Evolutionary conservation across 2,888 invertebrate species (phyloP).

Genomic region (Busseola fusca): DNA sequence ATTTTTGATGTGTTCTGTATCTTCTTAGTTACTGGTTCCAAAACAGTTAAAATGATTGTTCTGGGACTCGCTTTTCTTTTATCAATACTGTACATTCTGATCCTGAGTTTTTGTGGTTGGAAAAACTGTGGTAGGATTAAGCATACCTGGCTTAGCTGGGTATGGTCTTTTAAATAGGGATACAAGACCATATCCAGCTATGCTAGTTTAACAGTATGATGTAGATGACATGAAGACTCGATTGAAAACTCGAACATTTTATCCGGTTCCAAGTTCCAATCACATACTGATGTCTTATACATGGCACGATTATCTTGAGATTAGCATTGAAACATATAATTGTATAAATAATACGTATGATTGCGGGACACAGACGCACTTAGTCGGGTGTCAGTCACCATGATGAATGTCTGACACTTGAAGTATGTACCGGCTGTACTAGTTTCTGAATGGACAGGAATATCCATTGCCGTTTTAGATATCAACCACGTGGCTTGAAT

Average conservation of each 20-base stretch:
- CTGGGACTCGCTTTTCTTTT: neutral
- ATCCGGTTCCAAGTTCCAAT: constrained; percentile 12
- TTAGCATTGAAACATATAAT: constrained; percentile 57
- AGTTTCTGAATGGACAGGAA: constrained; percentile 52
- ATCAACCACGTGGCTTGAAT: constrained; percentile 52
- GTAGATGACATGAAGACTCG: constrained; percentile 7
- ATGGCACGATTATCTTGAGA: constrained; percentile 41
- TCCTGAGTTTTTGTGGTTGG: neutral
- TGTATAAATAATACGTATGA: constrained; percentile 59
- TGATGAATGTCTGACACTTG: constrained; percentile 59
- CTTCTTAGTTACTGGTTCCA: neutral
- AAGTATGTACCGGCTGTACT: constrained; percentile 55
- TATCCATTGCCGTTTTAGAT: constrained; percentile 52
- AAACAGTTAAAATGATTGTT: neutral
- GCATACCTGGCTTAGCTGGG: too few relatives aligned
- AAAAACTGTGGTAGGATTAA: neutral
- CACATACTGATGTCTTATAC: constrained; percentile 30
- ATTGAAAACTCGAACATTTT: constrained; percentile 12
- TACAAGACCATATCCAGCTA: too few relatives aligned
- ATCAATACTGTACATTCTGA: neutral
- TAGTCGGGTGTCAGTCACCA: constrained; percentile 52
- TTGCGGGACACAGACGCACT: constrained; percentile 52
- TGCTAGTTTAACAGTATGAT: neutral
- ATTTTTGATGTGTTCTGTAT: neutral
- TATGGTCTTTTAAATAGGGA: too few relatives aligned